A percentile compares a stretch with the other conserved stretches of the same genome.
These are phyloP conservation scores for Hyles euphorbiae DNA, from an alignment of 1,140 invertebrate species.

Conservation along the genomic window DNA sequence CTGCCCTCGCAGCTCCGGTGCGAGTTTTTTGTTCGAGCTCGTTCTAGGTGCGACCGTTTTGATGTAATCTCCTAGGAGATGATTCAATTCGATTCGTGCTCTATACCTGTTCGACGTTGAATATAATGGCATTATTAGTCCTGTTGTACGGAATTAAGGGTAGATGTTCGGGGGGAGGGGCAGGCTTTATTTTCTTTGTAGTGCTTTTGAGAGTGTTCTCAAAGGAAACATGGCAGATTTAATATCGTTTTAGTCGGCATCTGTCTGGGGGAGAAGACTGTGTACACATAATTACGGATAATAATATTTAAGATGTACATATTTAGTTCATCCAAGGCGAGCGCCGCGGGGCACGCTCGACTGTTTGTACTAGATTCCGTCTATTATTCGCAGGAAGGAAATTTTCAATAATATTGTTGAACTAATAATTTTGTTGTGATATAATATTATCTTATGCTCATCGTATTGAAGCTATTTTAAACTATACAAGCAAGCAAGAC, in stretches of 20 bases:
- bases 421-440: no score
- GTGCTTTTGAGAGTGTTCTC: not conserved
- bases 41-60: constrained; percentile 64
- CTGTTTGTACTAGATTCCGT: no score
- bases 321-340: constrained; percentile 35
- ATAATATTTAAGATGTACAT: constrained; percentile 41
- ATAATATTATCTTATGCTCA: no score
- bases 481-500: no score
- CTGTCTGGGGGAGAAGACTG: constrained; percentile 15
- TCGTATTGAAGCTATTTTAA: no score
- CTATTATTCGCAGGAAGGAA: no score
- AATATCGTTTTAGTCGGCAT: constrained; percentile 2
- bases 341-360: constrained; percentile 31
- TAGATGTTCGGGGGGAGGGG: not conserved
- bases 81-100: constrained; percentile 56
- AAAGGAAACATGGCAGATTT: constrained; percentile 1
- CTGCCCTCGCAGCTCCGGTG: constrained; percentile 39
- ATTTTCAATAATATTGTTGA: no score
- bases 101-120: constrained; percentile 25
- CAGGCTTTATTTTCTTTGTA: not conserved
- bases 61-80: constrained; percentile 60
- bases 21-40: constrained; percentile 61
- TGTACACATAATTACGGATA: constrained; percentile 56
- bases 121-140: constrained; percentile 46
- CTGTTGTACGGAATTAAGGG: constrained; percentile 7